These are phyloP conservation scores for Limnephilus lunatus DNA, from an alignment of 2,888 invertebrate genomes.

Conservation along the genomic window DNA sequence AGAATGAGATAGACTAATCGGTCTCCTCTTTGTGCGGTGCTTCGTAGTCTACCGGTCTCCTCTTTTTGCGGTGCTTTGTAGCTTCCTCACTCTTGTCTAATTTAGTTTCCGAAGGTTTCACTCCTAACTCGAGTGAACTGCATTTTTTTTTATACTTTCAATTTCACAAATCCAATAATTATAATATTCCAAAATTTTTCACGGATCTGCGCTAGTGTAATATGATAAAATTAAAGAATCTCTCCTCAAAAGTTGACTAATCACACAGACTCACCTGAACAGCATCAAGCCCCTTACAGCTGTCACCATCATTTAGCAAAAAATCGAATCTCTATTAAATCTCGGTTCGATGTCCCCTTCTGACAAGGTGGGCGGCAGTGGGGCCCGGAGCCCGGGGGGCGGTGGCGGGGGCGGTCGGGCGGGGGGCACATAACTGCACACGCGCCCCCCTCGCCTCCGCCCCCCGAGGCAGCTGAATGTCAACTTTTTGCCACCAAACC, in stretches of 20 bases:
- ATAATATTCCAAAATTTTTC: too few relatives aligned
- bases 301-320: conserved; percentile 40
- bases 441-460: conserved; percentile 42
- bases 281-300: conserved; percentile 19
- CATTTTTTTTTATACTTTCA: too few relatives aligned
- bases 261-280: not conserved
- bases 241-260: not conserved
- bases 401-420: not conserved
- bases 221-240: not conserved
- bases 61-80: too few relatives aligned
- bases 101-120: too few relatives aligned
- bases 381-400: conserved; percentile 13
- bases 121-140: too few relatives aligned
- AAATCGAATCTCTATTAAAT: conserved; percentile 45
- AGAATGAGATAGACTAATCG: too few relatives aligned
- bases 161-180: too few relatives aligned
- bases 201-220: not conserved
- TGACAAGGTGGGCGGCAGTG: conserved; percentile 26
- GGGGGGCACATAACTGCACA: conserved; percentile 60
- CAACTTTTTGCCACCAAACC: conserved; percentile 63
- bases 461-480: conserved; percentile 54
- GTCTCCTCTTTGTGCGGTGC: too few relatives aligned
- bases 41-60: too few relatives aligned
- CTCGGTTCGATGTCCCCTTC: conserved; percentile 53
- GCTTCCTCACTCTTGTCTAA: too few relatives aligned